Evolutionary conservation across 2,113 vertebrate species (phyloP), one percentile per base, ranked within the genome.

Genomic region (Indri indri): DNA sequence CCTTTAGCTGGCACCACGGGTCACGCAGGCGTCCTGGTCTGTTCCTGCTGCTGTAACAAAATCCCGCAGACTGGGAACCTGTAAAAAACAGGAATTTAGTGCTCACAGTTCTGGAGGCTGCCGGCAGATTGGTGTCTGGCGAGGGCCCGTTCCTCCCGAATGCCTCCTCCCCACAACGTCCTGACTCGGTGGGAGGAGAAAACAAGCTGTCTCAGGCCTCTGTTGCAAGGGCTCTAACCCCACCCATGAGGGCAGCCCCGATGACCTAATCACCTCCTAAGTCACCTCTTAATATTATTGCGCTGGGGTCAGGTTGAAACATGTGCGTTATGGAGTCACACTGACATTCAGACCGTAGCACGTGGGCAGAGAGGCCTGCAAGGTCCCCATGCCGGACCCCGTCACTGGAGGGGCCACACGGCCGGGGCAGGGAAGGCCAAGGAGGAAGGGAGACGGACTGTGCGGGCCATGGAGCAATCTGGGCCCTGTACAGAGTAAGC

Each of bases 401-500:
- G 30, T 8, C 40, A 10, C n/a, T 4, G 0, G n/a, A 18, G 79
- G 65, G 17, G 32, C 52, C 70, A 76, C 89, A 94, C 73, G 0
- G 0, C 89, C 94, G 96, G 97, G 95, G 88, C 94, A 57, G 57
- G 77, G 66, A 61, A 81, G 70, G 92, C 92, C 42, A 90, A 93
- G 96, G 89, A 87, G 42, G 66, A 73, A 66, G n/a, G 83, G 61
- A 96, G 94, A 96, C 47, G 84, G 91, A 97, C 88, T 97, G 90
- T 93, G 76, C 94, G 40, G 40, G 16, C 5, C 47, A 88, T 90
- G 87, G 95, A 98, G 97, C 95, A 97, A 82, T 96, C 0, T 79
- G 59, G 94, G 68, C 80, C 76, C 93, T 52, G 81, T 88, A 94
- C 91, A 93, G 97, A 97, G 98, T 74, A 96, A 97, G 96, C 82